A percentile compares a stretch with the other conserved stretches of the same genome.
Evolutionary conservation across 2,113 vertebrate genomes (phyloP).

Genomic region (Hassar affinis): DNA sequence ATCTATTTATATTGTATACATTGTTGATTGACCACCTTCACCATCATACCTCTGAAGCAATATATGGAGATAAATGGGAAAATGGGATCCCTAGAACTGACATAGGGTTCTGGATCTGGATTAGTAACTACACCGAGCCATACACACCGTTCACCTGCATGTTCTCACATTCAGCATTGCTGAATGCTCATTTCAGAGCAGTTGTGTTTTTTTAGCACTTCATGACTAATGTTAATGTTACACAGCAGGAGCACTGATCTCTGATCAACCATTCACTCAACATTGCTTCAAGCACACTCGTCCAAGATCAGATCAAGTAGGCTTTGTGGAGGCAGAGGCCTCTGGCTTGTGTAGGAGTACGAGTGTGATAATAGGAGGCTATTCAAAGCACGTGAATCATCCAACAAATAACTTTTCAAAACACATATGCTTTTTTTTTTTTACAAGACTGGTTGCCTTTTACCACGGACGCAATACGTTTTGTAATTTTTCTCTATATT

Average conservation of each 20-base stretch:
- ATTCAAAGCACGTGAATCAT: conserved; percentile 48
- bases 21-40: not conserved
- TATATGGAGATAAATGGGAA: no score
- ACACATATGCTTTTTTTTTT: conserved; percentile 20
- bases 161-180: not conserved
- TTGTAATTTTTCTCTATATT: conserved; percentile 21
- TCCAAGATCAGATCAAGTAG: conserved; percentile 51
- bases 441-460: not conserved
- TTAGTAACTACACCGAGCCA: not conserved
- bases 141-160: not conserved
- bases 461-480: not conserved
- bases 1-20: not conserved
- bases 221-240: conserved; percentile 25
- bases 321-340: conserved; percentile 44
- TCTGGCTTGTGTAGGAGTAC: conserved; percentile 44
- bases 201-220: conserved; percentile 8
- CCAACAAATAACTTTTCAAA: conserved; percentile 24
- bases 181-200: not conserved
- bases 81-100: no score
- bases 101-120: not conserved
- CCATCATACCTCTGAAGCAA: not conserved
- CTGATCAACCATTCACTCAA: conserved; percentile 44
- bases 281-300: conserved; percentile 36
- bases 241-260: conserved; percentile 46
- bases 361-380: conserved; percentile 36